These are phyloP conservation scores for Protobothrops flavoviridis DNA, from an alignment of 2,113 vertebrate species.

Conservation along the genomic window DNA sequence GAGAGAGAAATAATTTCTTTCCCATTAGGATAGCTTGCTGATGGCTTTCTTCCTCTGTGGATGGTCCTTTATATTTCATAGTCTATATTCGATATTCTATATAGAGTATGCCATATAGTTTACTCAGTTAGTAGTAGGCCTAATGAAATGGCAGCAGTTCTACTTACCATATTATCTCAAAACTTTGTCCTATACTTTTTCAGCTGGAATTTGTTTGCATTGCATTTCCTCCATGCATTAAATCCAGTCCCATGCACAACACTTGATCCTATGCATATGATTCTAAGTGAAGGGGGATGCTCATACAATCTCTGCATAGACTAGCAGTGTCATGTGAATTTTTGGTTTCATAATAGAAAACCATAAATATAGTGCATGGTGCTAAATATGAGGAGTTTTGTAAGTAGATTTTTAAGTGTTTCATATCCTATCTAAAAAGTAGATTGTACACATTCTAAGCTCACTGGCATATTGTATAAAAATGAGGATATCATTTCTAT, in stretches of 20 bases:
- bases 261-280: neutral
- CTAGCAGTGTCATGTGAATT: neutral
- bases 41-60: neutral
- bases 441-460: neutral
- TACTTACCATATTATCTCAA: neutral
- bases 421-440: neutral
- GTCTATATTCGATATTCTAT: neutral
- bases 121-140: neutral
- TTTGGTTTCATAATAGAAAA: neutral
- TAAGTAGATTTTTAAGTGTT: neutral
- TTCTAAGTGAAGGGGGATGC: neutral
- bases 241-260: neutral
- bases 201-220: neutral
- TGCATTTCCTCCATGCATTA: neutral
- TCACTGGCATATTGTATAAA: neutral
- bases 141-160: neutral
- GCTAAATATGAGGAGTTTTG: neutral
- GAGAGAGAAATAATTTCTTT: neutral
- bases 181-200: neutral
- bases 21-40: neutral
- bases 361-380: neutral
- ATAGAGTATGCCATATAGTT: neutral
- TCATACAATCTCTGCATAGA: neutral
- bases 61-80: neutral
- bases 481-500: neutral